Conservation (phyloP, 23 tunicate genomes). For the Halocynthia aurantium region DNA sequence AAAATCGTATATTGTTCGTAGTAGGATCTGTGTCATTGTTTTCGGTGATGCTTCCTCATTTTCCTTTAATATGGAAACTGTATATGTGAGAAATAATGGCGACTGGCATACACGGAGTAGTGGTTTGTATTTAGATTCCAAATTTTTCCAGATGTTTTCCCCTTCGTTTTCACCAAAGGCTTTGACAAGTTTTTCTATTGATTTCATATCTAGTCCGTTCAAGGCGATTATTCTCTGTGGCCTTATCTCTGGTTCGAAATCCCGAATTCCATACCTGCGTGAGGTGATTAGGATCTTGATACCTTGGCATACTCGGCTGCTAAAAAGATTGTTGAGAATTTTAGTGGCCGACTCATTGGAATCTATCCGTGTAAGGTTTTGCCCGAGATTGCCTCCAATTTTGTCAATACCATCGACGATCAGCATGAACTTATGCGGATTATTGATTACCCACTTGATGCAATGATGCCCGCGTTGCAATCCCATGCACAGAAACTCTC, state of each 20-base stretch:
- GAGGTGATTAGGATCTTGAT: neutral
- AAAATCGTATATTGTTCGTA: neutral
- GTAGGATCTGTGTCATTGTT: conserved; percentile 2
- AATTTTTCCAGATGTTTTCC: neutral
- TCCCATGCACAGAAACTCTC: neutral
- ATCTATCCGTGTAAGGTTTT: neutral
- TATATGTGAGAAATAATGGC: neutral
- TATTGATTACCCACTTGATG: neutral
- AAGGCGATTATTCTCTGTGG: neutral
- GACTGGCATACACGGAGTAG: neutral
- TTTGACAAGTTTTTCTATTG: neutral
- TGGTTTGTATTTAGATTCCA: neutral
- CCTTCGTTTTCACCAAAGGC: neutral
- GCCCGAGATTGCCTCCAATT: neutral
- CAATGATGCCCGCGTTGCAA: neutral
- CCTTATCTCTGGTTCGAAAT: neutral
- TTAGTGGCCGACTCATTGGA: neutral
- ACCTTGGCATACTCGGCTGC: neutral
- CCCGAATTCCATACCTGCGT: neutral
- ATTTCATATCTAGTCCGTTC: neutral
- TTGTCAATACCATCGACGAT: neutral
- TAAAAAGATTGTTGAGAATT: neutral
- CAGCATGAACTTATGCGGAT: conserved; percentile 2
- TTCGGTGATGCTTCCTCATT: neutral
- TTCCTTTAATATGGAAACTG: neutral